Conservation (phyloP, 1,140 invertebrate genomes). For the Eumaeus atala region DNA sequence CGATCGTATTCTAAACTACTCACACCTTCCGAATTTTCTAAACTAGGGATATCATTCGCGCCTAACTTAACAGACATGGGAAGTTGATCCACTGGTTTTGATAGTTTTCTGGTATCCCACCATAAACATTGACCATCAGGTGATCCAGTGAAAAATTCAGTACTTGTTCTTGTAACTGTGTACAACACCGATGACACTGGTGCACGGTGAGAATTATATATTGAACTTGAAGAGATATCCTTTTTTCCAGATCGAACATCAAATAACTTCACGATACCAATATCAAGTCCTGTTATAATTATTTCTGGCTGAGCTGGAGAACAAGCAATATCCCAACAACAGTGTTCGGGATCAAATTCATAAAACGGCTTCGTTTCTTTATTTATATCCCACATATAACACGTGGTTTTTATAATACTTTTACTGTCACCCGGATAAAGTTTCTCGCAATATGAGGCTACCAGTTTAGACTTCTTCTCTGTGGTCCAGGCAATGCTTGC, state of each 20-base stretch:
- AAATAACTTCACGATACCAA: conserved; percentile 87
- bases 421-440: conserved; percentile 75
- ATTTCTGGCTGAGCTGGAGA: conserved; percentile 88
- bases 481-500: conserved; percentile 90
- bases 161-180: conserved; percentile 85
- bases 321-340: conserved; percentile 85
- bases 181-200: conserved; percentile 81
- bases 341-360: conserved; percentile 78
- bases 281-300: conserved; percentile 85
- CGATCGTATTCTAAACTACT: conserved; percentile 88
- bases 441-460: conserved; percentile 84
- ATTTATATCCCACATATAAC: conserved; percentile 86
- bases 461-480: conserved; percentile 83
- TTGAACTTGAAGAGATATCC: conserved; percentile 69
- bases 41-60: conserved; percentile 77
- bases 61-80: conserved; percentile 79
- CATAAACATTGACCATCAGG: conserved; percentile 88
- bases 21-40: conserved; percentile 81
- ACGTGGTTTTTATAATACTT: conserved; percentile 75
- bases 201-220: conserved; percentile 83
- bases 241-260: conserved; percentile 79
- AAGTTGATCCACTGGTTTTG: conserved; percentile 82
- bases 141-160: conserved; percentile 90
- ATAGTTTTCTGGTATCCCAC: conserved; percentile 89
- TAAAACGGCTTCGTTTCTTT: conserved; percentile 87